phyloP scores from a whole-genome alignment of 53 echinoderm and acorn worm genomes.

The Arbacia lixula region DNA sequence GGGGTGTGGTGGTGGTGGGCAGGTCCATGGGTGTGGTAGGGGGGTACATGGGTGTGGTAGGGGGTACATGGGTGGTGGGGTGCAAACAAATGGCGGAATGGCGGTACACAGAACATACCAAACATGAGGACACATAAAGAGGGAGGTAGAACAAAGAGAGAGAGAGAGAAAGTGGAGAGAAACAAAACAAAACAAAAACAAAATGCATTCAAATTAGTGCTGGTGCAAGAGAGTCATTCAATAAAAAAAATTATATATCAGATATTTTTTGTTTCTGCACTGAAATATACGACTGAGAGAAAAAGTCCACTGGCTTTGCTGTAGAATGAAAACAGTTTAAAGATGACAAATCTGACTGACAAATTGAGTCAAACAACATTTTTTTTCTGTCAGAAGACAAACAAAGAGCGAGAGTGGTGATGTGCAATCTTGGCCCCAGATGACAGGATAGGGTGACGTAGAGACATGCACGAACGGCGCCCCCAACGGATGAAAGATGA shows the following conservation, averaged over 20 bases:
- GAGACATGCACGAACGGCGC: slow-evolving; percentile 19
- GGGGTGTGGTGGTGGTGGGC: too few species aligned
- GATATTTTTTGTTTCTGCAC: background rate
- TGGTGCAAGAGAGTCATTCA: slow-evolving; percentile 1
- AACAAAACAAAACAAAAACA: slow-evolving; percentile 44
- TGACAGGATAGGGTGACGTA: slow-evolving; percentile 16
- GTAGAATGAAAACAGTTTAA: slow-evolving; percentile 3
- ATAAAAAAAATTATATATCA: background rate
- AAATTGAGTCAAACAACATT: background rate
- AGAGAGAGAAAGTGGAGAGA: slow-evolving; percentile 35
- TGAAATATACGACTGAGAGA: background rate
- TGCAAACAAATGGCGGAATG: too few species aligned
- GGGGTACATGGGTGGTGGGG: too few species aligned
- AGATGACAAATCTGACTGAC: slow-evolving; percentile 3
- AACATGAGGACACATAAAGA: background rate
- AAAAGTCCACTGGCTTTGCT: slow-evolving; percentile 32
- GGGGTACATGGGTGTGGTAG: too few species aligned
- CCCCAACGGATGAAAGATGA: slow-evolving; percentile 34
- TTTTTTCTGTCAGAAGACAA: background rate
- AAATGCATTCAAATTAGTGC: slow-evolving; percentile 56
- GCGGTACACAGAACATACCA: too few species aligned
- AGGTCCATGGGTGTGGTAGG: too few species aligned
- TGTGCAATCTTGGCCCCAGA: slow-evolving; percentile 27
- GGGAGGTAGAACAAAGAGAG: background rate
- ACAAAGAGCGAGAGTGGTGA: slow-evolving; percentile 14